Conservation (phyloP, 2,797 vertebrate species). For the Gadopsis marmoratus region DNA sequence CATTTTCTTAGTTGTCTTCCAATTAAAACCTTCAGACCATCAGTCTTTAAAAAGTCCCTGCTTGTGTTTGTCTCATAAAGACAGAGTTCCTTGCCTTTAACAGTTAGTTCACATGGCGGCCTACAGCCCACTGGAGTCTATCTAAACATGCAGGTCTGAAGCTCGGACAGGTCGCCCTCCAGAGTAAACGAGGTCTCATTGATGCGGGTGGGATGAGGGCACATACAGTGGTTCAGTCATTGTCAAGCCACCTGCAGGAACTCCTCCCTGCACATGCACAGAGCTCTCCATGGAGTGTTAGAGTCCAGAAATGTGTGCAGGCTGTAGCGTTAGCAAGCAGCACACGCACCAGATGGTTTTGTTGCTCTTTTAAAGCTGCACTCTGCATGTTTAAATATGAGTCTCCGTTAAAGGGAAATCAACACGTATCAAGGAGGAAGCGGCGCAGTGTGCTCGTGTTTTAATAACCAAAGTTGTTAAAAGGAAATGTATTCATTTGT, state of each 20-base stretch:
- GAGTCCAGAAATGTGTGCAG: conserved; percentile 22
- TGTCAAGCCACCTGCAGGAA: conserved; percentile 49
- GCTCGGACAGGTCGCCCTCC: conserved; percentile 23
- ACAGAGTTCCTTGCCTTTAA: conserved; percentile 43
- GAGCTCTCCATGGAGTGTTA: conserved; percentile 4
- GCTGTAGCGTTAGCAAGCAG: conserved; percentile 31
- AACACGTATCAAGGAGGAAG: background rate
- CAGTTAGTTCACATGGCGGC: conserved; percentile 32
- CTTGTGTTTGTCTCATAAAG: conserved; percentile 50
- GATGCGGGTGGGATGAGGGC: conserved; percentile 41
- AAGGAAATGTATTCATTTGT: background rate
- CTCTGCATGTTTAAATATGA: background rate
- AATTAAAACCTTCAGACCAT: conserved; percentile 12
- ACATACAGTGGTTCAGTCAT: conserved; percentile 29
- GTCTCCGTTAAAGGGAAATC: background rate
- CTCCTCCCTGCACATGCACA: conserved; percentile 19
- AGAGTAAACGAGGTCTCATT: conserved; percentile 50
- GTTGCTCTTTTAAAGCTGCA: conserved; percentile 10
- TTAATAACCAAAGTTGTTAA: background rate
- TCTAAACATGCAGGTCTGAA: conserved; percentile 48
- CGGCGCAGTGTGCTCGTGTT: background rate
- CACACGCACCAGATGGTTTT: conserved; percentile 1
- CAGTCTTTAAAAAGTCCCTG: conserved; percentile 32
- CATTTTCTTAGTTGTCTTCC: background rate
- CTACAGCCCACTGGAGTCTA: conserved; percentile 42